These are phyloP conservation scores for Tribolium castaneum DNA, from an alignment of 1,140 invertebrate species.

Conservation along the genomic window DNA sequence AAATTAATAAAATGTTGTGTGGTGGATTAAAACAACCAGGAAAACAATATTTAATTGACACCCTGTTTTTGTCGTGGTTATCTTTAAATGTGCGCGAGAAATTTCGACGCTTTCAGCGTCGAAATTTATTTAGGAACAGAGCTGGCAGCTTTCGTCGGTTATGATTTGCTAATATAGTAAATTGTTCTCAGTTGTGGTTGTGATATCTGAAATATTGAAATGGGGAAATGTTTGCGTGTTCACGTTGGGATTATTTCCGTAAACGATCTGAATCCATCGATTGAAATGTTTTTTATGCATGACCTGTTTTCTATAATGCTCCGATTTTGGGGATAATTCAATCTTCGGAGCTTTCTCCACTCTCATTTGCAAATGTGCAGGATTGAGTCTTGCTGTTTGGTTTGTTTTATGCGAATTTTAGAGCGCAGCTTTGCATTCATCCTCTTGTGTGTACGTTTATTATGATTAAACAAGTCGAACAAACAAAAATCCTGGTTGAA, in stretches of 20 bases:
- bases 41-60: too few species aligned
- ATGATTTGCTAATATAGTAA: slow-evolving; percentile 25
- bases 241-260: slow-evolving; percentile 39
- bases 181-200: slow-evolving; percentile 22
- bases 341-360: slow-evolving; percentile 14
- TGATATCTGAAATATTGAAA: slow-evolving; percentile 38
- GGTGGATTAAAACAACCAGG: too few species aligned
- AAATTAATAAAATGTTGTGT: background rate
- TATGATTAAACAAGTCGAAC: slow-evolving; percentile 34
- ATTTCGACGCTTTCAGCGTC: background rate
- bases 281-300: slow-evolving; percentile 42
- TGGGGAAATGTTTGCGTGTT: slow-evolving; percentile 38
- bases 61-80: background rate
- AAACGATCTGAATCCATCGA: slow-evolving; percentile 43
- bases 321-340: slow-evolving; percentile 38
- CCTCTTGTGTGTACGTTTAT: background rate
- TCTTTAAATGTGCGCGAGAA: background rate
- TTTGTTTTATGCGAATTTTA: slow-evolving; percentile 27
- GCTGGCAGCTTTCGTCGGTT: background rate
- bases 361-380: slow-evolving; percentile 37
- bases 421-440: background rate
- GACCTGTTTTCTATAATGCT: slow-evolving; percentile 38
- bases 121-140: background rate
- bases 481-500: slow-evolving; percentile 12
- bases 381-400: slow-evolving; percentile 11